A percentile compares a stretch with the other conserved stretches of the same genome.
phyloP scores from a whole-genome alignment of 2,113 vertebrate genomes.

The Pygoscelis antarcticus region DNA sequence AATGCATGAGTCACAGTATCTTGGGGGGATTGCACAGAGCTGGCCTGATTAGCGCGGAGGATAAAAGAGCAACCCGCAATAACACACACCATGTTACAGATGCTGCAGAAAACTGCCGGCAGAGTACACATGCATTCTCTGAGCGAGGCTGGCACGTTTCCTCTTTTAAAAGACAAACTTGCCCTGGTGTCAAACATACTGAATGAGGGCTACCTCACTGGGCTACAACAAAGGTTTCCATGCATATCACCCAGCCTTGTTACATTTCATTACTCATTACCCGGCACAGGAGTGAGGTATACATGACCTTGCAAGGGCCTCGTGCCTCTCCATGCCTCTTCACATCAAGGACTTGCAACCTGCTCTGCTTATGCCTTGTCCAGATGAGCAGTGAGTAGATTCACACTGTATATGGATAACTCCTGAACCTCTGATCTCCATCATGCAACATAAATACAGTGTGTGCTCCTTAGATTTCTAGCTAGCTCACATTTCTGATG shows the following conservation, averaged over 20 bases:
- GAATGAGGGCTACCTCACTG: not conserved
- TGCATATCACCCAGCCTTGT: not conserved
- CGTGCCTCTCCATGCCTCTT: not conserved
- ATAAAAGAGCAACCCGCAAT: not conserved
- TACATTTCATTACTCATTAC: not conserved
- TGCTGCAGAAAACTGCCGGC: not conserved
- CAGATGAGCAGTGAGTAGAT: not conserved
- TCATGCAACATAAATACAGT: not conserved
- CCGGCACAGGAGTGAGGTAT: not conserved
- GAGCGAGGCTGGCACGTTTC: not conserved
- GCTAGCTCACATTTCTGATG: not conserved
- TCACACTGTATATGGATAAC: not conserved
- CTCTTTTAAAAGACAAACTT: not conserved
- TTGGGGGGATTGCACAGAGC: not conserved
- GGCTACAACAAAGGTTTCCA: not conserved
- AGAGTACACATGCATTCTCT: not conserved
- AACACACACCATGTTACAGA: fast-evolving
- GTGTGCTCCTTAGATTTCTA: not conserved
- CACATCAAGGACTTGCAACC: not conserved
- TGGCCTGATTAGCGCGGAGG: not conserved
- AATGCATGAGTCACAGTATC: not conserved
- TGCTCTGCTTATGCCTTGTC: not conserved
- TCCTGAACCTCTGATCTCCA: not conserved
- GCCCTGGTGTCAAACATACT: not conserved
- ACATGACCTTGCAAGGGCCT: not conserved